These are phyloP conservation scores for Lutraria rhynchaena DNA, from an alignment of 1,140 invertebrate genomes.

Conservation along the genomic window DNA sequence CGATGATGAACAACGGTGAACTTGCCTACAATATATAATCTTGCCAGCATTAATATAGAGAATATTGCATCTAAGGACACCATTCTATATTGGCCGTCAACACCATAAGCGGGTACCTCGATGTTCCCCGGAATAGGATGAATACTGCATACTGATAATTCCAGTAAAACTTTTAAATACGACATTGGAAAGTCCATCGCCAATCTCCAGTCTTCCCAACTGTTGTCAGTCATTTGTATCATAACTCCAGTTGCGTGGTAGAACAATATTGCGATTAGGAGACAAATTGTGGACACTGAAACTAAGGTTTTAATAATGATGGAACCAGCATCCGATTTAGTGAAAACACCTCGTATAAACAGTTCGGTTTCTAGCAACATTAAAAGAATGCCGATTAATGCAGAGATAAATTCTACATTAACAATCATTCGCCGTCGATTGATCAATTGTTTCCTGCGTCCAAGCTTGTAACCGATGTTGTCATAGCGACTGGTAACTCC, in stretches of 20 bases:
- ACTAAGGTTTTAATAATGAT: conserved; percentile 84
- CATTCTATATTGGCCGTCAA: conserved; percentile 50
- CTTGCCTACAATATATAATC: conserved; percentile 78
- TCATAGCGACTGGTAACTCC: conserved; percentile 64
- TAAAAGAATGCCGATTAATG: conserved; percentile 75
- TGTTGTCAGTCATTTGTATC: conserved; percentile 75
- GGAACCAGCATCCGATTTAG: conserved; percentile 65
- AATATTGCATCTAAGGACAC: conserved; percentile 79
- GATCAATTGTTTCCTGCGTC: conserved; percentile 73
- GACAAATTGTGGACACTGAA: conserved; percentile 83
- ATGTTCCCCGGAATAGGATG: conserved; percentile 78
- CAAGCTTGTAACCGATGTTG: conserved; percentile 76
- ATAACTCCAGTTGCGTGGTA: conserved; percentile 76
- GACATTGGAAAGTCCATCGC: conserved; percentile 68
- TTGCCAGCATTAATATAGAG: conserved; percentile 80
- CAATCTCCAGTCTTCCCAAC: conserved; percentile 75
- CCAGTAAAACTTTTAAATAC: conserved; percentile 69
- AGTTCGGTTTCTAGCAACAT: conserved; percentile 80
- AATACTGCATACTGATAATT: conserved; percentile 73
- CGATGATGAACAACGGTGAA: conserved; percentile 80
- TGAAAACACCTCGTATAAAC: conserved; percentile 64
- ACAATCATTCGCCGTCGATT: conserved; percentile 70
- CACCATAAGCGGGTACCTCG: conserved; percentile 55
- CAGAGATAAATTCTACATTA: conserved; percentile 73
- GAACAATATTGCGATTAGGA: conserved; percentile 70